A percentile compares a stretch with the other conserved stretches of the same genome.
phyloP scores from a whole-genome alignment of 2,888 invertebrate genomes.

The Steinernema hermaphroditum region DNA sequence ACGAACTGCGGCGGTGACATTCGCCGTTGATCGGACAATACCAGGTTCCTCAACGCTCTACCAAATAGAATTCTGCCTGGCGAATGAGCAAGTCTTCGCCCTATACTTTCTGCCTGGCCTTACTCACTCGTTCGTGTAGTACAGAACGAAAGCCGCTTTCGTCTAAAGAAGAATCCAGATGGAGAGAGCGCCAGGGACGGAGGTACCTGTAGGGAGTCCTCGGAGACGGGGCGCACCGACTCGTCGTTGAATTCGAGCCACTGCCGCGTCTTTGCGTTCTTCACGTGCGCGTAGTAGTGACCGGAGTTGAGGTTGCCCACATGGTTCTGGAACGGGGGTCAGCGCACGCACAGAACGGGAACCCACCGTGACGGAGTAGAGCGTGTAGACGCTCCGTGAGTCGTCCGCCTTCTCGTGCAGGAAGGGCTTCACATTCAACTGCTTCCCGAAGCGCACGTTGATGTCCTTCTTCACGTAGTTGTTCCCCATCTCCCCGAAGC shows the following conservation, averaged over 20 bases:
- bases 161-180: too few species aligned
- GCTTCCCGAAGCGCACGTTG: conserved; percentile 52
- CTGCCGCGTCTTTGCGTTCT: conserved; percentile 40
- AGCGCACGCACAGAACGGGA: not conserved
- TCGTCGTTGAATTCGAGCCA: conserved; percentile 62
- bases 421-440: conserved; percentile 46
- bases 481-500: conserved; percentile 45
- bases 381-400: conserved; percentile 42
- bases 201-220: conserved; percentile 43
- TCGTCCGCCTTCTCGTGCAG: conserved; percentile 46
- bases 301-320: conserved; percentile 57
- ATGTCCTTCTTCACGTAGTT: conserved; percentile 59
- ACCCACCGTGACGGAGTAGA: conserved; percentile 61
- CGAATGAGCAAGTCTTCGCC: too few species aligned
- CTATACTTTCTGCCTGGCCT: too few species aligned
- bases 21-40: too few species aligned
- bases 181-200: not conserved
- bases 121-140: conserved; percentile 41
- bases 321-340: conserved; percentile 54
- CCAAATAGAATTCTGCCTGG: too few species aligned
- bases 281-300: conserved; percentile 58
- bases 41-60: too few species aligned
- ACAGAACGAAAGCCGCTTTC: conserved; percentile 48
- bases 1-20: too few species aligned
- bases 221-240: conserved; percentile 36